A percentile compares a stretch with the other conserved stretches of the same genome.
Evolutionary conservation across 1,140 invertebrate species (phyloP).

Genomic region (Cephus cinctus): DNA sequence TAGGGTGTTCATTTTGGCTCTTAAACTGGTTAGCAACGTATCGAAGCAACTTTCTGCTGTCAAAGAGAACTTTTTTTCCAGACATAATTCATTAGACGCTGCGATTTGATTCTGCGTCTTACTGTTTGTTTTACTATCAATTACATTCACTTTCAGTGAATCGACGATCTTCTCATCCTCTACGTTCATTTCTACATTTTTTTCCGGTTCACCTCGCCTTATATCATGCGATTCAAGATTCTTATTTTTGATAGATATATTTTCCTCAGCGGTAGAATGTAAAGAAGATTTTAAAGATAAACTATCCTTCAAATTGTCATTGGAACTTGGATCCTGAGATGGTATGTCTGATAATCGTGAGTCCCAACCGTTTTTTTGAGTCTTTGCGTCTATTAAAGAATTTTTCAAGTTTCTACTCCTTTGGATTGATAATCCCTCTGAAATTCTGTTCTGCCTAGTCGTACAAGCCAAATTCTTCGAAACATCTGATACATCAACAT

Average conservation of each 20-base stretch:
- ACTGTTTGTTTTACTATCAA: too few species aligned
- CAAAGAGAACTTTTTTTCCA: too few species aligned
- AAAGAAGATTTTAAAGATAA: neutral
- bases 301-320: neutral
- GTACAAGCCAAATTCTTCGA: too few species aligned
- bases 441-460: too few species aligned
- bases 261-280: neutral
- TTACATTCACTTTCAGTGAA: too few species aligned
- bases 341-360: conserved; percentile 1
- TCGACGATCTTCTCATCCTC: neutral
- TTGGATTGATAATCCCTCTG: too few species aligned
- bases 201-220: neutral
- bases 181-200: neutral
- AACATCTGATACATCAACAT: too few species aligned
- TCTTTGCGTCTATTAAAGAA: neutral
- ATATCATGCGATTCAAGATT: neutral
- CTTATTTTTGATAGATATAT: neutral
- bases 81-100: too few species aligned
- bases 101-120: too few species aligned
- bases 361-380: conserved; percentile 1
- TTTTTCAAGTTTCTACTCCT: too few species aligned
- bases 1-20: conserved; percentile 6
- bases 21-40: conserved; percentile 5
- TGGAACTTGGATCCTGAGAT: conserved; percentile 2
- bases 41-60: conserved; percentile 4